Conservation (phyloP, 2,888 invertebrate genomes). For the Tetrapedia diversipes region DNA sequence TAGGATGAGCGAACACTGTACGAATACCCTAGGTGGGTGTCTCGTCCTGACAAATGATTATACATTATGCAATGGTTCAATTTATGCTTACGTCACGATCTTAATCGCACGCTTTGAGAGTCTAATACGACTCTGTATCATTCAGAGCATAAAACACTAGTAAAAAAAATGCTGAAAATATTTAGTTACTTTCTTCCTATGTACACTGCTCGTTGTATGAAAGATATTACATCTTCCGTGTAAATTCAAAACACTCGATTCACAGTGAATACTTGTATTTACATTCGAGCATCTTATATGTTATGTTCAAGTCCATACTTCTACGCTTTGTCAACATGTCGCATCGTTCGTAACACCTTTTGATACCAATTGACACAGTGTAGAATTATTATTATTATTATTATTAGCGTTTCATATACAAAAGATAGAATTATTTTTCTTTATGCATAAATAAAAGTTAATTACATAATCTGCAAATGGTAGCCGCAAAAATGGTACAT, state of each 20-base stretch:
- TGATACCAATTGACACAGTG: conserved; percentile 28
- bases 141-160: conserved; percentile 65
- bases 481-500: conserved; percentile 3
- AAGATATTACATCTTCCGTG: conserved; percentile 58
- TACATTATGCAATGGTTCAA: conserved; percentile 59
- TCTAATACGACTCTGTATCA: conserved; percentile 51
- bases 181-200: conserved; percentile 69
- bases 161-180: conserved; percentile 71
- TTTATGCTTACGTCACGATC: conserved; percentile 50
- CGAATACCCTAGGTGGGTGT: conserved; percentile 71
- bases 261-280: conserved; percentile 24
- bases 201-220: conserved; percentile 66
- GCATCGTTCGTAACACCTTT: conserved; percentile 15
- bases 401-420: conserved; percentile 26
- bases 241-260: conserved; percentile 16
- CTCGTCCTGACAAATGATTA: conserved; percentile 71
- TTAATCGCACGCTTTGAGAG: conserved; percentile 49
- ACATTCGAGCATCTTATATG: conserved; percentile 58
- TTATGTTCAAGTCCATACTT: conserved; percentile 36
- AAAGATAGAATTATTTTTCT: conserved; percentile 34
- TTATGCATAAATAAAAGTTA: conserved; percentile 35
- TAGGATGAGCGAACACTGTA: conserved; percentile 70
- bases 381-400: conserved; percentile 30
- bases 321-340: conserved; percentile 49
- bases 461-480: conserved; percentile 15